These are phyloP conservation scores for Dusona sp. DNA, from an alignment of 2,888 invertebrate genomes.

Conservation along the genomic window DNA sequence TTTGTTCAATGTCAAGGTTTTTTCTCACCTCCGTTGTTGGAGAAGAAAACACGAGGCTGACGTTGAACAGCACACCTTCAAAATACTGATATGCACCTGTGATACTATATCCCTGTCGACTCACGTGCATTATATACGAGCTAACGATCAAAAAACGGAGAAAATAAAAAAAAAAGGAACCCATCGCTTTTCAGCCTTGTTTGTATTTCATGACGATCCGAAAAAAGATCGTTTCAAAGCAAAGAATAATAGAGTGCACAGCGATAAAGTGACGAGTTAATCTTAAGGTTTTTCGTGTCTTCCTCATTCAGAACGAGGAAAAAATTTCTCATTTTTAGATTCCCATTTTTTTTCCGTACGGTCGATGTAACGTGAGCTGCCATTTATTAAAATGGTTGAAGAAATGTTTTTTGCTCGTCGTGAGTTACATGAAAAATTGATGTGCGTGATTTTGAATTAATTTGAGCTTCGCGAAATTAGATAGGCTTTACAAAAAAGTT, in stretches of 20 bases:
- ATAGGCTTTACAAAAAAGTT: not conserved
- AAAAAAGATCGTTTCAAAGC: slow-evolving; percentile 6
- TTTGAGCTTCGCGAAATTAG: not conserved
- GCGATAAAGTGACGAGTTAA: slow-evolving; percentile 17
- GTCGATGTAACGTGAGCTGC: not conserved
- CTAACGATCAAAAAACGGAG: not conserved
- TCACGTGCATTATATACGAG: slow-evolving; percentile 17
- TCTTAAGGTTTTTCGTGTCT: not conserved
- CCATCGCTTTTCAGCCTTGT: not conserved
- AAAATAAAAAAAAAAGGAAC: not conserved
- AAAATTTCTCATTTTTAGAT: not conserved
- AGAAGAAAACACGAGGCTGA: not conserved
- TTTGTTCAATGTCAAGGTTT: slow-evolving; percentile 51
- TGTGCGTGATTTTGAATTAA: not conserved
- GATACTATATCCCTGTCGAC: slow-evolving; percentile 12
- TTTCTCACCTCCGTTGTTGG: slow-evolving; percentile 2
- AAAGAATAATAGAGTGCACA: slow-evolving; percentile 3
- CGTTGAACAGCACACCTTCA: not conserved
- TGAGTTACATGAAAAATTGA: not conserved
- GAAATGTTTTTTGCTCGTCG: not conserved
- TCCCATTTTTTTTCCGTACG: not conserved
- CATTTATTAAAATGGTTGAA: not conserved
- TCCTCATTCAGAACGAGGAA: not conserved
- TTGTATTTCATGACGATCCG: not conserved
- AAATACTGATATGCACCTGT: slow-evolving; percentile 28